Conservation (phyloP, 1,140 invertebrate genomes). For the Drosophila watanabei region DNA sequence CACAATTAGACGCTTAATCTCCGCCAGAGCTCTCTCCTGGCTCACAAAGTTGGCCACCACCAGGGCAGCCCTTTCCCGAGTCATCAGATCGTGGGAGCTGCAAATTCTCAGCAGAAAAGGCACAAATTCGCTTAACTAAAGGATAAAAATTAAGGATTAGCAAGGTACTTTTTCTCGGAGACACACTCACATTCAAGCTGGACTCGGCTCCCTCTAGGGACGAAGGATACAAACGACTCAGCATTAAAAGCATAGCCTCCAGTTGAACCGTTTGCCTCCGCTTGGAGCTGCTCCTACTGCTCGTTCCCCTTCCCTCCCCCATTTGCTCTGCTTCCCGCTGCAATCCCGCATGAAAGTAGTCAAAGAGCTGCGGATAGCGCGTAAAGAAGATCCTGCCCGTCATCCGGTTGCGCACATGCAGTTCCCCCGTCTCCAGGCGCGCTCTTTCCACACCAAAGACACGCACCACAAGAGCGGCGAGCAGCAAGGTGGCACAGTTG, state of each 20-base stretch:
- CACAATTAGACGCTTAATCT: conserved; percentile 6
- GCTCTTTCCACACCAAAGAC: conserved; percentile 95
- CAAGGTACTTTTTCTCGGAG: not conserved
- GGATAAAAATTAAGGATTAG: not conserved
- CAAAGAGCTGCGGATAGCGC: conserved; percentile 92
- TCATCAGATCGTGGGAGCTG: conserved; percentile 42
- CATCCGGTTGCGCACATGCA: conserved; percentile 92
- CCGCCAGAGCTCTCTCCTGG: conserved; percentile 3
- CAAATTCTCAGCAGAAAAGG: conserved; percentile 89
- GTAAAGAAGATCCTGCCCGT: conserved; percentile 93
- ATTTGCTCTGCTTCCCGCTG: conserved; percentile 31
- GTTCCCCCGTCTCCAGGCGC: conserved; percentile 89
- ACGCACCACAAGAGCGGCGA: conserved; percentile 93
- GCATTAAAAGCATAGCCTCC: conserved; percentile 92
- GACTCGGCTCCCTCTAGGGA: conserved; percentile 89
- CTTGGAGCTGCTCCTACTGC: not conserved
- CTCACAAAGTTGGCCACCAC: conserved; percentile 55
- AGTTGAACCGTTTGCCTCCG: conserved; percentile 86
- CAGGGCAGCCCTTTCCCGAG: conserved; percentile 39
- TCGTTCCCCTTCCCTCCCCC: rapidly evolving
- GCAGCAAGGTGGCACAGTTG: conserved; percentile 95
- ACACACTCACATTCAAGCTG: conserved; percentile 87
- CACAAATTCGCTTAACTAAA: conserved; percentile 88
- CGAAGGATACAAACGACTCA: conserved; percentile 92
- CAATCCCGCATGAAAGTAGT: conserved; percentile 89